Evolutionary conservation across 2,113 vertebrate species (phyloP).

Genomic region (Perccottus glenii): DNA sequence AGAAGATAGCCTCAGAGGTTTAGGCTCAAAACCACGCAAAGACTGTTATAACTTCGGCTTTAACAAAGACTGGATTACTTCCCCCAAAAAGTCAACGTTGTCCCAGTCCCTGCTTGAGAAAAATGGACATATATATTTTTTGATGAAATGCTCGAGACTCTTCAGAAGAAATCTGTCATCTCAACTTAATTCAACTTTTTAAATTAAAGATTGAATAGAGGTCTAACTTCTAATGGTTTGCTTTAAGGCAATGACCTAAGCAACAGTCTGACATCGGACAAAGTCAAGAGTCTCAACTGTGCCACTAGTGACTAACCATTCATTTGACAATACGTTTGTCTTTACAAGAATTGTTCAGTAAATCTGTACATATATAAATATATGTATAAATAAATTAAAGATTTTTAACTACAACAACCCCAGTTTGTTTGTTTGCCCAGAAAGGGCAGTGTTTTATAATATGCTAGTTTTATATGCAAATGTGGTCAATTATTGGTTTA

Average conservation of each 20-base stretch:
- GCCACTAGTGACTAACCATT: slow-evolving; percentile 66
- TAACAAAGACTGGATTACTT: too few relatives aligned
- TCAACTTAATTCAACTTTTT: too few relatives aligned
- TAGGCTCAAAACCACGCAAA: background rate
- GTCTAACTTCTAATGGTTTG: slow-evolving; percentile 14
- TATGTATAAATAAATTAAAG: slow-evolving; percentile 84
- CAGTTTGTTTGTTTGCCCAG: slow-evolving; percentile 7
- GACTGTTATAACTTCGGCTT: slow-evolving; percentile 6
- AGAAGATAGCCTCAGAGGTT: slow-evolving; percentile 8
- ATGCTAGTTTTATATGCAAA: too few relatives aligned
- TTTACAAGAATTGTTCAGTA: slow-evolving; percentile 71
- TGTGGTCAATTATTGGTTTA: too few relatives aligned
- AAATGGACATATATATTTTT: too few relatives aligned
- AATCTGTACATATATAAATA: slow-evolving; percentile 85
- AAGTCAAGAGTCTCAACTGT: slow-evolving; percentile 35
- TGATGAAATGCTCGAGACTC: too few relatives aligned
- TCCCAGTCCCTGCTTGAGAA: too few relatives aligned
- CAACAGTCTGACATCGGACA: slow-evolving; percentile 26
- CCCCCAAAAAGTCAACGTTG: too few relatives aligned
- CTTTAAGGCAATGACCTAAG: slow-evolving; percentile 18
- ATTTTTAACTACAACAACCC: slow-evolving; percentile 78
- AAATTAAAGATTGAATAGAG: background rate
- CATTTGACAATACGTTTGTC: slow-evolving; percentile 67
- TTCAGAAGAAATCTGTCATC: too few relatives aligned
- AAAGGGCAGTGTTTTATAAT: too few relatives aligned